These are phyloP conservation scores for Crocodylus rhombifer DNA, from an alignment of 2,797 vertebrate species.

Conservation along the genomic window DNA sequence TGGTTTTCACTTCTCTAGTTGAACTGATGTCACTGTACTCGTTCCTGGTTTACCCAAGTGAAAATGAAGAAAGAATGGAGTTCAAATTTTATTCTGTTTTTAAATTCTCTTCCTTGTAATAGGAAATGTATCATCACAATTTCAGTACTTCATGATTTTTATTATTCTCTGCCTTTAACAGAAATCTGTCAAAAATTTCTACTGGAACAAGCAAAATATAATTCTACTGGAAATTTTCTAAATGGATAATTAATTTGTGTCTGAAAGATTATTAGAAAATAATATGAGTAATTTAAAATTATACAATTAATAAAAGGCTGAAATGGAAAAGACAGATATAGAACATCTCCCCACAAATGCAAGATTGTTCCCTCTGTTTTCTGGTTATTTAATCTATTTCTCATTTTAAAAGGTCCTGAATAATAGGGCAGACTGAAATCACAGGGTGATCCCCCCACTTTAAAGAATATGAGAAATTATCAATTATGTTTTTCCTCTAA, in stretches of 20 bases:
- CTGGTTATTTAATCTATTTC: neutral
- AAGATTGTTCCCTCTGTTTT: rapidly evolving
- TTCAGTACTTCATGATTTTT: constrained; percentile 11
- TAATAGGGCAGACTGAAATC: neutral
- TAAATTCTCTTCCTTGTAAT: neutral
- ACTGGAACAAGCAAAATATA: neutral
- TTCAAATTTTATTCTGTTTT: constrained; percentile 21
- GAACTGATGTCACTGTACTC: neutral
- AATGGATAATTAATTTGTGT: constrained; percentile 5
- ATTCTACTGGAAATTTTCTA: neutral
- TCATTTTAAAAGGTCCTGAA: neutral
- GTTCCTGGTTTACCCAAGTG: neutral
- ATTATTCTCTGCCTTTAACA: neutral
- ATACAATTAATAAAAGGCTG: neutral
- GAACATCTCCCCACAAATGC: neutral
- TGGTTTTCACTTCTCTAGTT: constrained; percentile 14
- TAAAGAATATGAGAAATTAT: neutral
- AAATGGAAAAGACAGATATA: neutral
- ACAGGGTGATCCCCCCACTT: neutral
- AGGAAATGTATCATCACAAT: neutral
- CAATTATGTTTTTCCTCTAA: neutral
- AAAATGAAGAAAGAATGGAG: neutral
- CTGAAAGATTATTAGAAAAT: neutral
- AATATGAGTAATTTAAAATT: neutral
- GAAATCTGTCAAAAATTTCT: neutral